Evolutionary conservation across 2,797 vertebrate genomes (phyloP), one percentile per base, ranked within the genome.

Genomic region (Lepidocolaptes lacrymiger): DNA sequence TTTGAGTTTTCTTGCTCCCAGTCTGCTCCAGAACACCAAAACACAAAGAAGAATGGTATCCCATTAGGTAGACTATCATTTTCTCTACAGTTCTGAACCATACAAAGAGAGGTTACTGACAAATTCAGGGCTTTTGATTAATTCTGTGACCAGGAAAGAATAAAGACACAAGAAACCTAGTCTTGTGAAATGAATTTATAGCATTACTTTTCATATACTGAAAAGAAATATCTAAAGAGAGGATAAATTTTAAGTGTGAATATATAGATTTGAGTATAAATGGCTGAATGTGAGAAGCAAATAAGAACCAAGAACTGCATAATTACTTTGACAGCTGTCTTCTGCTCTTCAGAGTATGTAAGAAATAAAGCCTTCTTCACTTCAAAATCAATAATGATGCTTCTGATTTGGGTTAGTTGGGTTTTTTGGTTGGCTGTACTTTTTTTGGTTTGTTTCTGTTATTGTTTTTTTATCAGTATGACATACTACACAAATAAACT

Each of bases 361-460:
- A 63, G 32, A 74, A 71, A 63, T 77, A 87, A 96, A 30, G 12
- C 11, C 51, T 91, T 95, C 59, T 89, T 87, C 37, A 94, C 46
- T 92, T 92, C 94, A 96, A 96, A 95, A 91, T 88, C 66, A 94
- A 62, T 92, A 81, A 48, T 14, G 4, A 20, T 32, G 37, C 24
- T 85, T 83, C 68, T 48, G 24, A 24, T 32, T 77, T 52, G 12
- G 4, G n/a, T 66, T 39, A 7, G 12, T 62, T 43, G 18, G 24
- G n/a, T 16, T 36, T 58, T 19, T 61, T 61, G 36, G 58, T 28
- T 39, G 22, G 22, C 16, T 67, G n/a, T 34, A 5, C 8, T 39
- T 61, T n/a, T 9, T 14, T 37, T 39, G 9, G 7, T 39, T 69
- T 56, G 23, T 9, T 52, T 30, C 28, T 58, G 6, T 1, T 61